Evolutionary conservation across 2,888 invertebrate species (phyloP).

Genomic region (Andrena bucephala): DNA sequence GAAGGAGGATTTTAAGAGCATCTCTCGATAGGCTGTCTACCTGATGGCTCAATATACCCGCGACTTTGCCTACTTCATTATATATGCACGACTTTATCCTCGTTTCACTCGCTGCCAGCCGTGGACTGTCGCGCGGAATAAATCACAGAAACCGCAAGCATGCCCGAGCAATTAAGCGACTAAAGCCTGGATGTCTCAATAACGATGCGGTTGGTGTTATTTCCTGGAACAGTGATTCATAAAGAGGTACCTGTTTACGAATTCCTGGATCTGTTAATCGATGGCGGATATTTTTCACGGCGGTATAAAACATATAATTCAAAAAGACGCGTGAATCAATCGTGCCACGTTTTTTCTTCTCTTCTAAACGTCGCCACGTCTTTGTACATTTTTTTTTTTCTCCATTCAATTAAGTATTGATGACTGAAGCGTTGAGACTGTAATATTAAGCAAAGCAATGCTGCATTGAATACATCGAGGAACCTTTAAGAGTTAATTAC

Average conservation of each 20-base stretch:
- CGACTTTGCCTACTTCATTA: constrained; percentile 61
- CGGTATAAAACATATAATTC: not conserved
- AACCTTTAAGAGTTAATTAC: constrained; percentile 32
- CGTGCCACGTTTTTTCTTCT: not conserved
- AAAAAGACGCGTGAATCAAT: not conserved
- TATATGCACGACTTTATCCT: constrained; percentile 67
- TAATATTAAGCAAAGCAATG: not conserved
- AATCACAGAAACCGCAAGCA: constrained; percentile 59
- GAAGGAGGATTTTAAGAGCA: constrained; percentile 64
- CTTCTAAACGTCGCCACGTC: too few relatives aligned
- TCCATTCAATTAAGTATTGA: not conserved
- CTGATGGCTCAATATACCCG: constrained; percentile 71
- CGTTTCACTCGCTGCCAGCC: constrained; percentile 51
- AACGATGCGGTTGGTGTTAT: constrained; percentile 21
- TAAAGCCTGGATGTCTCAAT: constrained; percentile 42
- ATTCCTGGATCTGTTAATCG: constrained; percentile 24
- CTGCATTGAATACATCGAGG: not conserved
- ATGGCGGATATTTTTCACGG: not conserved
- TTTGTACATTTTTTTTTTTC: too few relatives aligned
- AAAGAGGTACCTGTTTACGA: constrained; percentile 17
- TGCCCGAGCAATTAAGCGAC: constrained; percentile 46
- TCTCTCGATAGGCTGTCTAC: constrained; percentile 57
- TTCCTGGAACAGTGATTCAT: constrained; percentile 45
- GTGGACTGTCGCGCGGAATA: constrained; percentile 59
- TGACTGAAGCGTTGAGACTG: not conserved